phyloP scores from a whole-genome alignment of 2,797 vertebrate species.

The Diglossa cyanea region DNA sequence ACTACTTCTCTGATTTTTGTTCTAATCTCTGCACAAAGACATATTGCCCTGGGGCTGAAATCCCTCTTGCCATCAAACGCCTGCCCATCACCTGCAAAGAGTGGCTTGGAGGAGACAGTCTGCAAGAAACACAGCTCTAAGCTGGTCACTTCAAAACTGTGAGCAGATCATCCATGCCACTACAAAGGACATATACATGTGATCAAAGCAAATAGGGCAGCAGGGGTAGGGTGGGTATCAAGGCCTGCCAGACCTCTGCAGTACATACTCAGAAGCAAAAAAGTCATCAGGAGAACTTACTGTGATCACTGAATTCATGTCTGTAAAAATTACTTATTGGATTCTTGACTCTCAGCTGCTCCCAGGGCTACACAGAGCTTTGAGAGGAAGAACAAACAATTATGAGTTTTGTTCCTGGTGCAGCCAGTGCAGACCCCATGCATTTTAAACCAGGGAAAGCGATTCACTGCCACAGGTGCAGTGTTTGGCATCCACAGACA shows the following conservation, averaged over 20 bases:
- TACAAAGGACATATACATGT: accelerated
- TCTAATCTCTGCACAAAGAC: not conserved
- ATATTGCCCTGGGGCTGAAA: not conserved
- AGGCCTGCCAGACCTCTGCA: not conserved
- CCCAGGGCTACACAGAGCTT: not conserved
- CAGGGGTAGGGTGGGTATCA: not conserved
- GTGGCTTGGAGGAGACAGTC: not conserved
- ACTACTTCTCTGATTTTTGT: not conserved
- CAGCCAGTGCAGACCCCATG: not conserved
- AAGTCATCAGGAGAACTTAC: not conserved
- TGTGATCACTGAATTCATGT: not conserved
- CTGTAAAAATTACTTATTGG: not conserved
- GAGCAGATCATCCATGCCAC: not conserved
- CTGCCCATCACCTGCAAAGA: not conserved
- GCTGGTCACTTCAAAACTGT: not conserved
- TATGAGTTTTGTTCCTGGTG: not conserved
- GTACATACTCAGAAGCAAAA: not conserved
- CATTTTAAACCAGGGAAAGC: not conserved
- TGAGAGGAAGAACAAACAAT: not conserved
- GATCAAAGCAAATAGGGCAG: not conserved
- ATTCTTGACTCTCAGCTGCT: not conserved
- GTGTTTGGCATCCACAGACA: not conserved
- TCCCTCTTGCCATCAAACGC: not conserved
- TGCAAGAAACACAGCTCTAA: not conserved
- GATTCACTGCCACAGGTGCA: not conserved